These are phyloP conservation scores for Drosophila quinaria DNA, from an alignment of 2,888 invertebrate genomes.

Conservation along the genomic window DNA sequence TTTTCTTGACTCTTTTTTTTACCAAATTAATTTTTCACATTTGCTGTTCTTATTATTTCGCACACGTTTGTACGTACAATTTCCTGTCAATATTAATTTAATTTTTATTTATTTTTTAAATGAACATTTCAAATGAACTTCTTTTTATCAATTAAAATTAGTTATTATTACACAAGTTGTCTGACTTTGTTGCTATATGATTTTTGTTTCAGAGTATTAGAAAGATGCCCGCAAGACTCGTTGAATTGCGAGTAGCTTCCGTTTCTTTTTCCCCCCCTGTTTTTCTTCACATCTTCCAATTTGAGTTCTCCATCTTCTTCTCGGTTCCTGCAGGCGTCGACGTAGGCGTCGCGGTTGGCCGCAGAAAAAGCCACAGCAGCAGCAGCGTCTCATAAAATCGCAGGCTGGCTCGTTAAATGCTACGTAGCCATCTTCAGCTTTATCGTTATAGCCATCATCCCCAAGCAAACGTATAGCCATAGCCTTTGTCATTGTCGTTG, in stretches of 20 bases:
- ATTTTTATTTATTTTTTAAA: not conserved
- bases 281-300: not conserved
- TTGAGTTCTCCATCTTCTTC: not conserved
- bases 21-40: no score
- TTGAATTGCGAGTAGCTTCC: conserved; percentile 65
- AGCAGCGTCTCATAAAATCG: conserved; percentile 50
- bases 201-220: conserved; percentile 22
- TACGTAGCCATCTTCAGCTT: conserved; percentile 24
- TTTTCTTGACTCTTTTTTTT: no score
- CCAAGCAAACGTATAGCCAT: conserved; percentile 7
- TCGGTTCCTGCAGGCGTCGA: conserved; percentile 13
- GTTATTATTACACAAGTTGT: not conserved
- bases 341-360: conserved; percentile 46
- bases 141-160: not conserved
- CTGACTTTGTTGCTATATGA: not conserved
- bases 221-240: conserved; percentile 53
- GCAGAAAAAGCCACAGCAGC: conserved; percentile 6
- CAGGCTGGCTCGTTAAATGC: conserved; percentile 50
- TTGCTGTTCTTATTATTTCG: no score
- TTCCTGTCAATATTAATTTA: not conserved
- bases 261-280: conserved; percentile 3
- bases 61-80: no score
- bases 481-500: not conserved
- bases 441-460: conserved; percentile 14
- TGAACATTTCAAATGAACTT: not conserved